Percentiles rank a stretch among this genome's conserved stretches.
These are phyloP conservation scores for chimpanzee (Pan troglodytes) DNA, from an alignment of 2,113 vertebrate genomes.

Conservation along the genomic window NHGRI_mPanTro3-v2.1_pri NC_072412.2:102973001-102973500, in stretches of 20 bases:
- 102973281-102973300: accelerated
- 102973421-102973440: neutral
- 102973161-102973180: neutral
- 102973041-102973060: neutral
- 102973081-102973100: neutral
- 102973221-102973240: neutral
- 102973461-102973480: neutral
- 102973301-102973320: neutral
- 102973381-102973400: neutral
- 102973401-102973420: neutral
- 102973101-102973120: neutral
- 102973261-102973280: neutral
- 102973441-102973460: neutral
- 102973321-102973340: neutral
- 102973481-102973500: neutral
- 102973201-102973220: neutral
- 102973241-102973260: accelerated
- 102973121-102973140: neutral
- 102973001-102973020: neutral
- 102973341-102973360: neutral
- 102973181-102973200: accelerated
- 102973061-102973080: accelerated
- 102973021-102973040: neutral
- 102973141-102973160: neutral
- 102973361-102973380: neutral